Base-by-base conservation (phyloP, 2,888 invertebrate species). In the Aleiodes leptofemur region DNA sequence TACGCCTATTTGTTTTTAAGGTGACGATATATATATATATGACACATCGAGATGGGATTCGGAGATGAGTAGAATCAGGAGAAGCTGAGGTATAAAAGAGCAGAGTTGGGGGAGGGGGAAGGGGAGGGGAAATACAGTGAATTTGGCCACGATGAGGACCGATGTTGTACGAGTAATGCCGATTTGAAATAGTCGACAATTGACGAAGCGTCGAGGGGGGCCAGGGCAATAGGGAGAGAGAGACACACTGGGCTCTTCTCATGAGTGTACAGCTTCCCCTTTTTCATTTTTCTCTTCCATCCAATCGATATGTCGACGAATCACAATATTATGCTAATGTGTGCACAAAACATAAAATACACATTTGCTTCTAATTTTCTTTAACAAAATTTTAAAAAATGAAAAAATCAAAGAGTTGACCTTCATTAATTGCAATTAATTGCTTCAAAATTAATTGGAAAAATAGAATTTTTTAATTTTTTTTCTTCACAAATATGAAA, bases 181-280 rank as follows among this genome's bases (percentile, higher is more conserved):
- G 88, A 88, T 73, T 82, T 79, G 80, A 83, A 87, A 87, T 85
- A 84, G 86, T 81, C 86, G 86, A 84, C 85, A 86, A 87, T 85
- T 85, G 87, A 86, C 83, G 83, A 81, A 80, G 74, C 77, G 83
- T 78, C 81, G 83, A 78, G 78, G 78, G 78, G 83, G 82, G 83
- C 69, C 80, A 80, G 80, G 79, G 79, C 80, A 73, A 80, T 81
- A 66, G 81, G 79, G 78, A 79, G 77, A 79, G 77, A 79, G 23
- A 23, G 23, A 23, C 23, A 23, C 74, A 78, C 77, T 77, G 78
- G 78, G 88, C 87, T 81, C 81, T 88, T 88, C 88, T 83, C 80
- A 81, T 78, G 82, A 81, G 83, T 85, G 88, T 84, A 80, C 88
- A 81, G 85, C 88, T 86, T 88, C 88, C 88, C 87, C 87, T 82